Evolutionary conservation across 2,113 vertebrate genomes (phyloP), one percentile per base, ranked within the genome.

Genomic region (Furnarius figulus): DNA sequence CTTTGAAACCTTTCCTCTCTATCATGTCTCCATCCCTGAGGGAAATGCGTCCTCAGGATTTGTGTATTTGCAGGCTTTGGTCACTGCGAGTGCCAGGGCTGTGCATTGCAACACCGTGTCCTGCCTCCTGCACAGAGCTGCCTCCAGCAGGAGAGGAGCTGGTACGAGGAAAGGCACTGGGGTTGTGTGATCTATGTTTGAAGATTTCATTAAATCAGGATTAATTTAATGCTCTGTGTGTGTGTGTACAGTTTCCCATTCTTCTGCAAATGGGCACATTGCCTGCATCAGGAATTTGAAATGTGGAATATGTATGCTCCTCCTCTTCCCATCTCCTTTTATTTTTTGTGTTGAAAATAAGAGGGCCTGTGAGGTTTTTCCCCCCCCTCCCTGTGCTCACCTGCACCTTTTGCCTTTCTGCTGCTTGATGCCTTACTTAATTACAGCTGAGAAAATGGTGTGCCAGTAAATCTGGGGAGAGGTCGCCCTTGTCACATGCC

Each of bases 221-320:
- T 92, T 49, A 68, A 52, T 81, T 91, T 30, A 82, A 4, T 77
- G 42, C 31, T 59, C 20, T 52, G 35, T 23, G 39, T 65, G 19
- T 65, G 19, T 40, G 40, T 28, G 12, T 56, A 12, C 22, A 4
- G 7, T 66, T 93, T 75, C 31, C 16, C n/a, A 17, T 86, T 90
- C 61, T 44, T 56, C 49, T 35, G 62, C 40, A 42, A 39, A 20
- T 2, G 5, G 66, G 39, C 31, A 19, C 67, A 25, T 67, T 89
- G 46, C 63, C 15, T 58, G n/a, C 37, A 23, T 46, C 23, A 21
- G 81, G 55, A 89, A 46, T 35, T 76, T 42, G 33, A 52, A 80
- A 37, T 0, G 0, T 65, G 79, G 27, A 53, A 14, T 14, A 10
- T 14, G 4, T 27, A 31, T 0, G 0, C 10, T 76, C 39, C 16